phyloP scores from a whole-genome alignment of 2,797 vertebrate species.

The Limosa lapponica region DNA sequence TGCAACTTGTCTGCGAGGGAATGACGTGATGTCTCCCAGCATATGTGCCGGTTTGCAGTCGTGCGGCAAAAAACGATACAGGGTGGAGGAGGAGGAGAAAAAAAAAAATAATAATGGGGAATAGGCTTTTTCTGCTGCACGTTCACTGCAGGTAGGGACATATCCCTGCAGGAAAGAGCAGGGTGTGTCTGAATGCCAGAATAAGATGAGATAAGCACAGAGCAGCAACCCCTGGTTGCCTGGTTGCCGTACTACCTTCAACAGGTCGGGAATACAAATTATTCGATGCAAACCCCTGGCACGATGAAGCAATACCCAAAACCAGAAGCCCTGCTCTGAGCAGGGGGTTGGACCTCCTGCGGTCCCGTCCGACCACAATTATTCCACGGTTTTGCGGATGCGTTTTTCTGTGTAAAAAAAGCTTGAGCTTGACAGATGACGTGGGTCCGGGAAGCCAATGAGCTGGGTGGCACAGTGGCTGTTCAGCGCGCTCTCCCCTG shows the following conservation, averaged over 20 bases:
- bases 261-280: neutral
- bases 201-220: neutral
- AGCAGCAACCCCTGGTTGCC: neutral
- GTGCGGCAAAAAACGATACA: neutral
- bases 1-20: neutral
- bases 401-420: neutral
- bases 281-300: fast-evolving
- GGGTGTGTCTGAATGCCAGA: neutral
- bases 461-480: neutral
- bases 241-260: neutral
- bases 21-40: neutral
- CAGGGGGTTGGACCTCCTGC: neutral
- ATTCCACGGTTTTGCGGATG: fast-evolving
- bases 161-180: neutral
- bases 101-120: neutral
- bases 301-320: neutral
- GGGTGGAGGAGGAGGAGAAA: neutral
- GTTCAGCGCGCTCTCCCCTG: neutral
- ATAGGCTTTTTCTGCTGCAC: neutral
- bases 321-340: neutral
- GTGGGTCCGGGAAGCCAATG: neutral
- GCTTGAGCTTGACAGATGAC: neutral
- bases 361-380: fast-evolving
- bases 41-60: neutral
- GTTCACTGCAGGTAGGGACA: neutral